Percentiles rank a stretch among this genome's conserved stretches.
phyloP scores from a whole-genome alignment of 2,113 vertebrate genomes.

The Rhinoderma darwinii region DNA sequence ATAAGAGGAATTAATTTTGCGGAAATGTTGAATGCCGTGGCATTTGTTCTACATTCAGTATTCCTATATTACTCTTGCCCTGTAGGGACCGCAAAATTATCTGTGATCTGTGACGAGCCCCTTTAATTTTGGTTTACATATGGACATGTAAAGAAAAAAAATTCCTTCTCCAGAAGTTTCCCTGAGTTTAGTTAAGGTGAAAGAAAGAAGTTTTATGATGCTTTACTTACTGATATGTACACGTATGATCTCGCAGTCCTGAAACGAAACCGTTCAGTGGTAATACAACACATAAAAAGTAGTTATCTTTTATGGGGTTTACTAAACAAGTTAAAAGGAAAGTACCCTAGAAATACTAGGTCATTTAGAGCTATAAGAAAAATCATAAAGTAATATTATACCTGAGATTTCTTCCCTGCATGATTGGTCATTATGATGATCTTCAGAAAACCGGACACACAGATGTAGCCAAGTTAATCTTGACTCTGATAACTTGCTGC shows the following conservation, averaged over 20 bases:
- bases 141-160: neutral
- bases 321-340: neutral
- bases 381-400: neutral
- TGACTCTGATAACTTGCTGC: too few relatives aligned
- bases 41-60: too few relatives aligned
- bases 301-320: neutral
- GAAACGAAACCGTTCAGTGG: neutral
- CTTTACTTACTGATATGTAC: neutral
- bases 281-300: neutral
- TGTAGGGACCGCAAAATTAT: neutral
- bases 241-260: neutral
- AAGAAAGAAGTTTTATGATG: neutral
- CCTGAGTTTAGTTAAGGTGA: neutral
- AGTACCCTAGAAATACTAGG: neutral
- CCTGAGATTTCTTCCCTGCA: neutral
- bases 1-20: too few relatives aligned
- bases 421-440: neutral
- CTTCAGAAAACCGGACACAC: neutral
- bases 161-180: conserved; percentile 4
- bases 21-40: too few relatives aligned
- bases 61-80: too few relatives aligned
- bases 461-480: too few relatives aligned
- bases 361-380: neutral
- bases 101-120: neutral
- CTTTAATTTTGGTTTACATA: neutral